phyloP scores from a whole-genome alignment of 2,797 vertebrate species.

The Danio jaintianensis region DNA sequence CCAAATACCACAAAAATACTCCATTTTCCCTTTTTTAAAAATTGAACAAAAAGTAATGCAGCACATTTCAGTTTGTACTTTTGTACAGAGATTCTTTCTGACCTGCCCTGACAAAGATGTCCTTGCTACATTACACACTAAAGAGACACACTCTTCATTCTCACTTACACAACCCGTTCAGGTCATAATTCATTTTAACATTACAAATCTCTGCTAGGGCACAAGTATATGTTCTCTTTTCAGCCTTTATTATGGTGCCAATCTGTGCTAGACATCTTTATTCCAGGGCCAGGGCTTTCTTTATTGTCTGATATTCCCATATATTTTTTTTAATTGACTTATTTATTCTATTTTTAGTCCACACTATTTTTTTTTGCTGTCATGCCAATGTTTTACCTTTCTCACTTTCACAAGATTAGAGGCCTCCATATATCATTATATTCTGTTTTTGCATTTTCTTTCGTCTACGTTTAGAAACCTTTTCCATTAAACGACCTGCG shows the following conservation, averaged over 20 bases:
- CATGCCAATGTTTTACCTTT: not conserved
- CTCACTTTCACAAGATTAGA: not conserved
- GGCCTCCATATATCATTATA: not conserved
- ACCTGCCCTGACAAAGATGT: constrained; percentile 37
- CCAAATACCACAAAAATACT: constrained; percentile 22
- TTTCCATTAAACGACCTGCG: not conserved
- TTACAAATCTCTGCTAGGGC: constrained; percentile 16
- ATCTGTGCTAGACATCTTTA: constrained; percentile 3
- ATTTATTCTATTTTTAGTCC: not conserved
- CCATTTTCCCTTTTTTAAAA: not conserved
- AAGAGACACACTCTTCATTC: constrained; percentile 13
- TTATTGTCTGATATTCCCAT: not conserved
- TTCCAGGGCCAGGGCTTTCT: not conserved
- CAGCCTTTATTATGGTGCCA: not conserved
- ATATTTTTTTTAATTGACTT: not conserved
- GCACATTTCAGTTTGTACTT: constrained; percentile 19
- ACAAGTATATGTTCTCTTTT: not conserved
- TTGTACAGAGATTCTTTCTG: constrained; percentile 16
- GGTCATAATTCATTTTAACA: constrained; percentile 15
- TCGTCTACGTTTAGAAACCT: not conserved
- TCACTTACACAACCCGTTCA: not conserved
- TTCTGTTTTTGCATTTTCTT: not conserved
- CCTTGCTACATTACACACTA: constrained; percentile 1
- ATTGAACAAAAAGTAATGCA: constrained; percentile 12
- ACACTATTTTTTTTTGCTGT: not conserved